Evolutionary conservation across 2,888 invertebrate genomes (phyloP).

Genomic region (Acrobasis consociella): DNA sequence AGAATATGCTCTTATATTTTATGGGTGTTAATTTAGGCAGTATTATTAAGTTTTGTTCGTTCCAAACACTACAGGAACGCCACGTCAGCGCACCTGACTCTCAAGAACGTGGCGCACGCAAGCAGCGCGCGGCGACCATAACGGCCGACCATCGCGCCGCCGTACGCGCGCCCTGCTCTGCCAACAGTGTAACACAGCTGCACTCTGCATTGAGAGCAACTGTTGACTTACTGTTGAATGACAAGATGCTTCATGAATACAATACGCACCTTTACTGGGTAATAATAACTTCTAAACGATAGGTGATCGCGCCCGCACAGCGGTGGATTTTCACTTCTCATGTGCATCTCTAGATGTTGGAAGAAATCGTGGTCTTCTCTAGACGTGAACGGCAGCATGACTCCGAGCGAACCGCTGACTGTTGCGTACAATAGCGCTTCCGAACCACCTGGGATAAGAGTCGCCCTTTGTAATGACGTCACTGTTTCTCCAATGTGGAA

Average conservation of each 20-base stretch:
- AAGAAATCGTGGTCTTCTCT: conserved; percentile 99
- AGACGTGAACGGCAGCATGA: conserved; percentile 96
- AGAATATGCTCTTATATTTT: too few relatives aligned
- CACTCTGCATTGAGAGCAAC: conserved; percentile 40
- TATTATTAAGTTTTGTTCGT: conserved; percentile 49
- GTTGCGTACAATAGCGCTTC: conserved; percentile 98
- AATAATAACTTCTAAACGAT: conserved; percentile 98
- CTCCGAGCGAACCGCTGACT: conserved; percentile 96
- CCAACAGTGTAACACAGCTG: conserved; percentile 76
- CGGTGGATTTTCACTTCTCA: conserved; percentile 98
- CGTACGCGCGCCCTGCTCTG: conserved; percentile 54
- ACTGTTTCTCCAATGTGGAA: conserved; percentile 98
- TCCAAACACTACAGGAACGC: conserved; percentile 70
- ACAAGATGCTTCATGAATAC: conserved; percentile 4
- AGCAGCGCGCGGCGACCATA: conserved; percentile 54
- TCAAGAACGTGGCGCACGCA: conserved; percentile 59
- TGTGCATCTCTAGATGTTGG: conserved; percentile 99
- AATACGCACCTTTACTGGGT: conserved; percentile 92
- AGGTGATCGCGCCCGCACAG: conserved; percentile 98
- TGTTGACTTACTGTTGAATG: conserved; percentile 75
- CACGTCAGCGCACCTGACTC: conserved; percentile 63
- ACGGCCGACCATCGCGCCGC: conserved; percentile 53
- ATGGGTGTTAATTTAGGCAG: too few relatives aligned
- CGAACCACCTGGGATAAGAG: conserved; percentile 98
- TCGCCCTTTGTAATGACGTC: conserved; percentile 97